These are phyloP conservation scores for Atethmia centrago DNA, from an alignment of 2,888 invertebrate species.

Conservation along the genomic window DNA sequence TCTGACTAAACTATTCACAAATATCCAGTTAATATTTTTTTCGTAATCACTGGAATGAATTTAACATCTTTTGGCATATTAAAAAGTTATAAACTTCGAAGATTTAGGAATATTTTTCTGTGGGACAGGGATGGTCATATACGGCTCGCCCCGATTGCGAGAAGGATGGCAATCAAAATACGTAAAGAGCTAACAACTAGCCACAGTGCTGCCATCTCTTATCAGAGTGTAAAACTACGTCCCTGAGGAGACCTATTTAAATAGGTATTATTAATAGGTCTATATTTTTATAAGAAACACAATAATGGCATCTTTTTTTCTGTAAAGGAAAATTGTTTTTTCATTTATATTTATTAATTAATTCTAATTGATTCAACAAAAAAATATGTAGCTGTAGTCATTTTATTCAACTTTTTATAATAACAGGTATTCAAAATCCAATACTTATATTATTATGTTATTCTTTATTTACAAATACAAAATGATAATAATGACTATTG, in stretches of 20 bases:
- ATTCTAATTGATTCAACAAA: neutral
- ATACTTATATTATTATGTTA: neutral
- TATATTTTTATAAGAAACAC: neutral
- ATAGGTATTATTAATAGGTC: neutral
- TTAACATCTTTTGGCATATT: neutral
- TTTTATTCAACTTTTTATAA: neutral
- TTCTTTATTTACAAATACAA: neutral
- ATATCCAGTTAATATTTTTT: neutral
- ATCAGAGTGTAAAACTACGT: constrained; percentile 18
- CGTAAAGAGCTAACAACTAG: constrained; percentile 21
- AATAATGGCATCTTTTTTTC: too few relatives aligned
- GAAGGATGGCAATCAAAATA: constrained; percentile 56
- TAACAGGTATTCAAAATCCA: neutral
- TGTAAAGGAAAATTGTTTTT: neutral
- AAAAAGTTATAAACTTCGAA: constrained; percentile 24
- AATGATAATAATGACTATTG: neutral
- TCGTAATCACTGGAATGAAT: neutral
- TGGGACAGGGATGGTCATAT: constrained; percentile 53
- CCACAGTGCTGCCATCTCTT: constrained; percentile 71
- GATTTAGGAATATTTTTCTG: constrained; percentile 29
- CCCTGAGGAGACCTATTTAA: constrained; percentile 1
- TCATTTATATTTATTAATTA: neutral
- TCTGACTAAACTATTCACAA: neutral
- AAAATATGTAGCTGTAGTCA: neutral
- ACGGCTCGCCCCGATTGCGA: constrained; percentile 20